phyloP scores from a whole-genome alignment of 2,888 invertebrate genomes.

The Empis livida region DNA sequence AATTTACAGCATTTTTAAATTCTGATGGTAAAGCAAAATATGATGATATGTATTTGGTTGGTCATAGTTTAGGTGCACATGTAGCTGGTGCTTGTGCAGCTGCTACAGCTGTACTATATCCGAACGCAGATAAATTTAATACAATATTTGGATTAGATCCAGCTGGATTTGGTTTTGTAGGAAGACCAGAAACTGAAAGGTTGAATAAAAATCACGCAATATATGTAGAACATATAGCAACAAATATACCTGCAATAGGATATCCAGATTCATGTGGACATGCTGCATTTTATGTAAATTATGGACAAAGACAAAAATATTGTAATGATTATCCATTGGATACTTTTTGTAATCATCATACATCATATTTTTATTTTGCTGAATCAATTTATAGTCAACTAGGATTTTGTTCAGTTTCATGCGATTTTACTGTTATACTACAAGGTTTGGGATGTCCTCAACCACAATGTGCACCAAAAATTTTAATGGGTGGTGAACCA shows the following conservation, averaged over 20 bases:
- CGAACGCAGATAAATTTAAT: constrained; percentile 21
- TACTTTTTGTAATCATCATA: no score
- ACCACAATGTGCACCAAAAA: no score
- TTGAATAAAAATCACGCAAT: constrained; percentile 12
- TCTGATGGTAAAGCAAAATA: constrained; percentile 18
- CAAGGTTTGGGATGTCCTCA: no score
- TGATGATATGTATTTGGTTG: constrained; percentile 28
- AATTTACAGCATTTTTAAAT: constrained; percentile 27
- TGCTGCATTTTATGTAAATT: no score
- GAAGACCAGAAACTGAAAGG: constrained; percentile 21
- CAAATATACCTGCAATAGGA: background rate
- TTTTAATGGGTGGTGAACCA: no score
- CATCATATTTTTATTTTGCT: no score
- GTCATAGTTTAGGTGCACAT: constrained; percentile 37
- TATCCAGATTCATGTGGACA: no score
- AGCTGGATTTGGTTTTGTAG: constrained; percentile 30
- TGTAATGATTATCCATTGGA: no score
- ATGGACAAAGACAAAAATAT: no score
- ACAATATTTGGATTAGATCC: constrained; percentile 34
- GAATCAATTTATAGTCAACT: no score
- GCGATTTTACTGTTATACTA: no score
- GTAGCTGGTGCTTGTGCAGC: constrained; percentile 35
- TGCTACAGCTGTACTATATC: constrained; percentile 27
- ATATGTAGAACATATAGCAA: constrained; percentile 5
- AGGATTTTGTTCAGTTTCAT: no score